Conservation (phyloP, 2,113 vertebrate species). For the Dicerorhinus sumatrensis region DNA sequence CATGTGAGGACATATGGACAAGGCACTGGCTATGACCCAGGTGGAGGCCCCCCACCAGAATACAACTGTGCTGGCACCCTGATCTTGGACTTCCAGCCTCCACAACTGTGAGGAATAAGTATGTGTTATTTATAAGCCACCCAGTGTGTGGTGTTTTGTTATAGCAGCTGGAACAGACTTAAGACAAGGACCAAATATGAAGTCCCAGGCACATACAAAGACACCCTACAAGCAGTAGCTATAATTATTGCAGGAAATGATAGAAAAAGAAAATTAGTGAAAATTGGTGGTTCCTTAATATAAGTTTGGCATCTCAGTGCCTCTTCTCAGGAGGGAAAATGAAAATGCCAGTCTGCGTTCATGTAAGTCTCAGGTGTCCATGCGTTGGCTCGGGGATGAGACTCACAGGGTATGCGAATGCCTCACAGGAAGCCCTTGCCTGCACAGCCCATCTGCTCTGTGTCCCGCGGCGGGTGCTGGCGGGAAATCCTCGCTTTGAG, state of each 20-base stretch:
- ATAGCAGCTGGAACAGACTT: background rate
- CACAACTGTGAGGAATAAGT: background rate
- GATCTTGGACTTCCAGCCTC: background rate
- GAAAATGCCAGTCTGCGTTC: background rate
- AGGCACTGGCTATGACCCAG: background rate
- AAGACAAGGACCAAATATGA: background rate
- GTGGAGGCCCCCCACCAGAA: background rate
- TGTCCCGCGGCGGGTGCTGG: too few species aligned
- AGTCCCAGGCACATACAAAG: background rate
- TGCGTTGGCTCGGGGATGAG: background rate
- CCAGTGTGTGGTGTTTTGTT: background rate
- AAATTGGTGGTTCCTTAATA: background rate
- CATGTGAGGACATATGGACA: background rate
- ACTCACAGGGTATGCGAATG: background rate
- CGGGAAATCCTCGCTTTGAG: background rate
- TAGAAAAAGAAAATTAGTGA: background rate
- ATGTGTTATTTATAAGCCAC: background rate
- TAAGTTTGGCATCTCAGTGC: background rate
- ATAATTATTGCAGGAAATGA: background rate
- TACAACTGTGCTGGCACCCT: background rate
- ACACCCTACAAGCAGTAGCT: too few species aligned
- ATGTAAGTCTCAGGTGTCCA: accelerated
- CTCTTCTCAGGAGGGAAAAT: background rate
- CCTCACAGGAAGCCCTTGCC: background rate
- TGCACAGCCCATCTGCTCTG: background rate